These are phyloP conservation scores for Malthinus flaveolus DNA, from an alignment of 2,888 invertebrate genomes.

Conservation along the genomic window DNA sequence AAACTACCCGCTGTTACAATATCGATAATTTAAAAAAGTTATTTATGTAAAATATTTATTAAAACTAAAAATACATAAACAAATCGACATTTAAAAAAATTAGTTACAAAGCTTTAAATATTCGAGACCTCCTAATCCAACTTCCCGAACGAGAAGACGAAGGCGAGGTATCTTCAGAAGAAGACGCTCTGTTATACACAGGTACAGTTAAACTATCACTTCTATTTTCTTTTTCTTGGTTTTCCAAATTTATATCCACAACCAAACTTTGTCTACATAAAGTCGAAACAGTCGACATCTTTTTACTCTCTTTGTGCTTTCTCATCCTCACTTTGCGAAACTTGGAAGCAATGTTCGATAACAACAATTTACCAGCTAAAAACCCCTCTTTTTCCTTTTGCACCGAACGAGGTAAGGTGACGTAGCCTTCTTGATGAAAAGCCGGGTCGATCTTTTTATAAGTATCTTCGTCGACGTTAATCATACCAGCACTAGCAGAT, in stretches of 20 bases:
- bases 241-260: slow-evolving; percentile 58
- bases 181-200: slow-evolving; percentile 35
- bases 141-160: slow-evolving; percentile 42
- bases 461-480: slow-evolving; percentile 66
- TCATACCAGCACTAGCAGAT: slow-evolving; percentile 79
- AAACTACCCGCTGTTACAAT: slow-evolving; percentile 6
- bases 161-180: slow-evolving; percentile 38
- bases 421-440: slow-evolving; percentile 55
- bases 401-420: slow-evolving; percentile 57
- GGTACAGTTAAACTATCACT: slow-evolving; percentile 35
- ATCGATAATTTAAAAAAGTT: background rate
- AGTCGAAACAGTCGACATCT: slow-evolving; percentile 66
- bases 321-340: slow-evolving; percentile 62
- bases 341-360: slow-evolving; percentile 63
- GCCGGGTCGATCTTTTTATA: slow-evolving; percentile 60
- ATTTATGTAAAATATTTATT: slow-evolving; percentile 1
- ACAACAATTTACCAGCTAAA: slow-evolving; percentile 54
- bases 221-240: slow-evolving; percentile 29
- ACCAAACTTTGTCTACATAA: slow-evolving; percentile 77
- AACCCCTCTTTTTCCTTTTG: slow-evolving; percentile 46
- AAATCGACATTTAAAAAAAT: slow-evolving; percentile 13
- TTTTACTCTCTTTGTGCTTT: slow-evolving; percentile 42
- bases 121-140: slow-evolving; percentile 44
- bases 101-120: slow-evolving; percentile 43
- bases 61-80: slow-evolving; percentile 4